These are phyloP conservation scores for Artibeus lituratus DNA, from an alignment of 2,797 vertebrate species.

Conservation along the genomic window DNA sequence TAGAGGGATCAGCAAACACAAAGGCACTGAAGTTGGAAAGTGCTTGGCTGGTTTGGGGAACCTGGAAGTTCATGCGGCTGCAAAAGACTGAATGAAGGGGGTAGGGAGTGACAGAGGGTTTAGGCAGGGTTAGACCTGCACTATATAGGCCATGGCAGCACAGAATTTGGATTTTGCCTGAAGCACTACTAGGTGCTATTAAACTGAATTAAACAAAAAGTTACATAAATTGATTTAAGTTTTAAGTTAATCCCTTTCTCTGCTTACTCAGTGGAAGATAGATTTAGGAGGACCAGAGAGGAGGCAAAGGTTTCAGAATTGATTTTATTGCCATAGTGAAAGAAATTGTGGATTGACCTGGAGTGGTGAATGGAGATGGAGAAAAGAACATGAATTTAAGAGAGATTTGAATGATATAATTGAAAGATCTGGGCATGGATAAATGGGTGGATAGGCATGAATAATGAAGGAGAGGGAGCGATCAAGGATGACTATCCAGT, in stretches of 20 bases:
- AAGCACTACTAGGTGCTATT: background rate
- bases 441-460: background rate
- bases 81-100: background rate
- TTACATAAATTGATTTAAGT: background rate
- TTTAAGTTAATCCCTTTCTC: background rate
- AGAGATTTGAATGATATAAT: background rate
- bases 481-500: background rate
- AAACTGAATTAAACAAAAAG: background rate
- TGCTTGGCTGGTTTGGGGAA: background rate
- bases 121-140: background rate
- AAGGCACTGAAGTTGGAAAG: background rate
- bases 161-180: background rate
- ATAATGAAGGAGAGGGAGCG: background rate
- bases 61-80: background rate
- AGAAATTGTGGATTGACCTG: background rate
- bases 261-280: background rate
- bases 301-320: background rate
- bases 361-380: background rate
- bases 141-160: too few relatives aligned
- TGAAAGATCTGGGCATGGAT: background rate
- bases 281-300: background rate
- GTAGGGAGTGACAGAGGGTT: rapidly evolving
- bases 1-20: background rate
- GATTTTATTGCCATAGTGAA: background rate
- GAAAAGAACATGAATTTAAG: background rate